phyloP scores from a whole-genome alignment of 2,113 vertebrate genomes.

The Agapornis roseicollis region DNA sequence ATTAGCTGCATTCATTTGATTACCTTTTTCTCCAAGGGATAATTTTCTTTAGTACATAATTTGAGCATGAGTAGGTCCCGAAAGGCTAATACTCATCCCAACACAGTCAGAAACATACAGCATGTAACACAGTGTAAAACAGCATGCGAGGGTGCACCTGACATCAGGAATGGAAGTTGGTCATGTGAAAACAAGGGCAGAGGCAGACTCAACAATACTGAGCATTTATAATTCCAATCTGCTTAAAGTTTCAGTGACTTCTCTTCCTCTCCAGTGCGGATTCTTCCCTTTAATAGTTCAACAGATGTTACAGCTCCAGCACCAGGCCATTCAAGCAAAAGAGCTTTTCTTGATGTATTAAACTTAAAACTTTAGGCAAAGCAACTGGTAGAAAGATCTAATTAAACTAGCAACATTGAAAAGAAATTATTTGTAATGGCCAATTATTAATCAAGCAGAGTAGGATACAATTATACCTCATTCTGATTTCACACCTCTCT shows the following conservation, averaged over 20 bases:
- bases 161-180: neutral
- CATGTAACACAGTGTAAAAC: neutral
- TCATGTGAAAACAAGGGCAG: neutral
- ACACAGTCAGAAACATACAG: neutral
- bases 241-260: neutral
- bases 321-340: neutral
- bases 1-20: neutral
- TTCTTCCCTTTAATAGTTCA: constrained; percentile 31
- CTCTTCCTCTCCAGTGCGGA: neutral
- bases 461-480: neutral
- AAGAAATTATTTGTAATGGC: neutral
- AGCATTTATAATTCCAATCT: constrained; percentile 10
- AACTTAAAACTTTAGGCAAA: neutral
- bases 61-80: constrained; percentile 21
- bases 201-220: constrained; percentile 12
- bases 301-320: constrained; percentile 45
- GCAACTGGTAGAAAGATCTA: neutral
- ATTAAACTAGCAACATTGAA: neutral
- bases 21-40: neutral
- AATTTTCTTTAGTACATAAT: constrained; percentile 5
- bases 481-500: neutral
- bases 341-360: neutral
- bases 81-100: neutral
- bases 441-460: neutral
- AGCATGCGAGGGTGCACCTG: neutral